Percentiles rank a stretch among this genome's conserved stretches.
phyloP scores from a whole-genome alignment of 2,888 invertebrate genomes.

The Dyspetes luteomarginatus region DNA sequence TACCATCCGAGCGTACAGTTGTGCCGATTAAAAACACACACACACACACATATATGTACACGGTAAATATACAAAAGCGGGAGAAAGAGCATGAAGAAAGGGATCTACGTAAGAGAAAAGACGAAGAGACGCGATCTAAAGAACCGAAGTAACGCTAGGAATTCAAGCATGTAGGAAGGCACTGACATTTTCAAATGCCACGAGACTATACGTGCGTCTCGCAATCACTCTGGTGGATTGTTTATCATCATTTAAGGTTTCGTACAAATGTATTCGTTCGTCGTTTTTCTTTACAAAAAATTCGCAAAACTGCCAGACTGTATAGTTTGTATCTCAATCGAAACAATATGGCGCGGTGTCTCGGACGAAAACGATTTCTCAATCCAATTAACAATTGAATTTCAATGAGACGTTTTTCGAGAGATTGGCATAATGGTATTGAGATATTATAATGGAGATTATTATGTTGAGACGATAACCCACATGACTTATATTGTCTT shows the following conservation, averaged over 20 bases:
- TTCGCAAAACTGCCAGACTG: neutral
- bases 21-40: neutral
- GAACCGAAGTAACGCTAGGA: slow-evolving; percentile 17
- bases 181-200: slow-evolving; percentile 82
- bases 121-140: neutral
- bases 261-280: slow-evolving; percentile 25
- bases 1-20: neutral
- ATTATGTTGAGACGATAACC: neutral
- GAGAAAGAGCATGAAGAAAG: slow-evolving; percentile 11
- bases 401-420: neutral
- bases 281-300: neutral
- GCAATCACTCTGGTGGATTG: slow-evolving; percentile 67
- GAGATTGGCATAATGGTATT: neutral
- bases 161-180: slow-evolving; percentile 76
- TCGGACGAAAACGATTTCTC: neutral
- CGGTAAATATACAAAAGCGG: slow-evolving; percentile 44
- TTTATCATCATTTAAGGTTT: slow-evolving; percentile 72
- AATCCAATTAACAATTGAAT: slow-evolving; percentile 32
- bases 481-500: too few relatives aligned
- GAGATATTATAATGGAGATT: neutral
- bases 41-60: neutral
- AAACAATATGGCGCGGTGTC: neutral
- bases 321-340: neutral
- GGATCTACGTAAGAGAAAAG: slow-evolving; percentile 24
- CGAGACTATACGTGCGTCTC: slow-evolving; percentile 61